Conservation (phyloP, 1,140 invertebrate species). For the Galleria mellonella region DNA sequence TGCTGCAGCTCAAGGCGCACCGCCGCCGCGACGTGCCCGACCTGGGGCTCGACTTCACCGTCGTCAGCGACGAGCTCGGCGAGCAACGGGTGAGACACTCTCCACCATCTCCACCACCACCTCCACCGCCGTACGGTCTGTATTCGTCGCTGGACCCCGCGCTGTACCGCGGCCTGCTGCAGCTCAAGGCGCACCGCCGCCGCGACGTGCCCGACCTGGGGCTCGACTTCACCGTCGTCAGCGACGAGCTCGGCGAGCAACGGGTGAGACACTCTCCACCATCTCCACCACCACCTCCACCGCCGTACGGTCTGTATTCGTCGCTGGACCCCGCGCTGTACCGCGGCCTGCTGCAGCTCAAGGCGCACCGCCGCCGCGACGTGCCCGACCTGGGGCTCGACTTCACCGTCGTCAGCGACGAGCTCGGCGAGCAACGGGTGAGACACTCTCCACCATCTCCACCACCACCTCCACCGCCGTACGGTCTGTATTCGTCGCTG, state of each 20-base stretch:
- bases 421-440: constrained; percentile 91
- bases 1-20: constrained; percentile 91
- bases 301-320: no score
- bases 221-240: constrained; percentile 95
- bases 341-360: constrained; percentile 91
- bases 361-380: constrained; percentile 84
- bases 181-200: constrained; percentile 85
- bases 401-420: constrained; percentile 93
- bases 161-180: constrained; percentile 92
- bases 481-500: no score
- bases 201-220: constrained; percentile 87
- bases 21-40: constrained; percentile 83
- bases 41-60: constrained; percentile 94
- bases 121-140: no score
- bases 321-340: constrained; percentile 95
- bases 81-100: constrained; percentile 87
- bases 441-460: no score
- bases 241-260: constrained; percentile 93
- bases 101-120: no score
- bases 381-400: constrained; percentile 91
- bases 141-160: constrained; percentile 94
- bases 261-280: no score
- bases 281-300: no score
- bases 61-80: constrained; percentile 92
- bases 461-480: no score